Conservation (phyloP, 1,140 invertebrate species). For the Amphibalanus amphitrite region DNA sequence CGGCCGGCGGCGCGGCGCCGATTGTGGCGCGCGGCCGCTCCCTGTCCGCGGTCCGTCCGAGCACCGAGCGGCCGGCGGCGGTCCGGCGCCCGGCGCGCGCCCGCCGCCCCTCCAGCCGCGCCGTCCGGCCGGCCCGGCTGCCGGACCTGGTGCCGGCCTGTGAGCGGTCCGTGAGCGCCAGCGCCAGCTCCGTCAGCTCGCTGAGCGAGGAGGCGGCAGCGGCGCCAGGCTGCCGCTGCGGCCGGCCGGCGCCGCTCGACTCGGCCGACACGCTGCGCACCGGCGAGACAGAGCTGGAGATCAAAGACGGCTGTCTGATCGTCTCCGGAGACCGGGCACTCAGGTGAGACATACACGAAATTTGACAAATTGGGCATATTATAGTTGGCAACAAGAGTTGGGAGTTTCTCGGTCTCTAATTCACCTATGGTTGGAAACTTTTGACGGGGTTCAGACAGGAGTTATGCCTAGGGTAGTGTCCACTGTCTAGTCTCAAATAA, state of each 20-base stretch:
- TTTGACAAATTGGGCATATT: no score
- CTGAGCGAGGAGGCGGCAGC: not conserved
- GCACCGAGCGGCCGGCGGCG: not conserved
- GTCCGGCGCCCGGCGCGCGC: no score
- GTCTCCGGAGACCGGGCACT: not conserved
- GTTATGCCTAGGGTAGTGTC: no score
- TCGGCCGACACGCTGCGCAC: not conserved
- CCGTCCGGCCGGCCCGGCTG: not conserved
- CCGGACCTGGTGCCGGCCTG: not conserved
- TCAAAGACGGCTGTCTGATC: not conserved
- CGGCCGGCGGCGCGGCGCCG: no score
- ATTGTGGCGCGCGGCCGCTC: not conserved
- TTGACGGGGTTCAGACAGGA: no score
- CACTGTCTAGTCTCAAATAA: no score
- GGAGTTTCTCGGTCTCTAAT: no score
- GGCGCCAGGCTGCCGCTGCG: not conserved
- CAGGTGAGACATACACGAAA: not conserved
- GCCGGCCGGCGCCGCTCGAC: not conserved
- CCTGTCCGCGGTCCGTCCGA: not conserved
- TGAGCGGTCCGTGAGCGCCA: not conserved
- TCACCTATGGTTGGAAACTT: no score
- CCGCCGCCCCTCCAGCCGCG: no score
- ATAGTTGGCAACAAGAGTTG: no score
- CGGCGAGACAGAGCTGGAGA: not conserved
- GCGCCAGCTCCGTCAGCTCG: not conserved